Conservation (phyloP, 2,888 invertebrate genomes). For the Conops quadrifasciatus region DNA sequence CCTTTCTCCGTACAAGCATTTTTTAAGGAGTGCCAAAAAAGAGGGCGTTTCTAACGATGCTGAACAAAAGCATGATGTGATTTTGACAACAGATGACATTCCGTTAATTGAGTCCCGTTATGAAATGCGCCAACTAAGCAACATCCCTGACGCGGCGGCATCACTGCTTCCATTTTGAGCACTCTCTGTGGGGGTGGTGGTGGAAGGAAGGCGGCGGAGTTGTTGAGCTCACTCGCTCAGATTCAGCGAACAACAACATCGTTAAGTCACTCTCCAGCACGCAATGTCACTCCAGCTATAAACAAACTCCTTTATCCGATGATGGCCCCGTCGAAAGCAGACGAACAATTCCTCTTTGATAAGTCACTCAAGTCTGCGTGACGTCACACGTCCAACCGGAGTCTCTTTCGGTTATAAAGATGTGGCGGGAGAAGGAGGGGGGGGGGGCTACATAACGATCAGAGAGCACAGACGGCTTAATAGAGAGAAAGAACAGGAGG, state of each 20-base stretch:
- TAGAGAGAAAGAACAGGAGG: no score
- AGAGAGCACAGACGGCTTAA: no score
- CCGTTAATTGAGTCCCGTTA: conserved; percentile 1
- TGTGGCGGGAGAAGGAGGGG: no score
- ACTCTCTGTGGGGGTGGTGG: neutral
- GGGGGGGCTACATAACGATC: no score
- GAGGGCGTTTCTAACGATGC: no score
- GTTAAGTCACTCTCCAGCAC: neutral
- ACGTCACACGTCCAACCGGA: neutral
- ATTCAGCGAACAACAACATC: neutral
- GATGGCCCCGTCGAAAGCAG: conserved; percentile 4
- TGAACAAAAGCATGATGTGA: no score
- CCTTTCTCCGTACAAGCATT: no score
- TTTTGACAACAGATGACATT: neutral
- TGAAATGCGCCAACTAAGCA: neutral
- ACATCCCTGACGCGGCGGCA: no score
- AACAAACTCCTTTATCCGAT: neutral
- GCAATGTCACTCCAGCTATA: neutral
- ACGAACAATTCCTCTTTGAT: conserved; percentile 14
- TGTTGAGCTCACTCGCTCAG: neutral
- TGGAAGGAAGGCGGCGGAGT: no score
- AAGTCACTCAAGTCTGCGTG: conserved; percentile 10
- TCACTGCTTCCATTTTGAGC: no score
- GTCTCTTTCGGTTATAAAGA: no score
- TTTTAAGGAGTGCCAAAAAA: no score